A percentile compares a stretch with the other conserved stretches of the same genome.
Conservation (phyloP, 2,113 vertebrate genomes). For the Eurystomus gularis region DNA sequence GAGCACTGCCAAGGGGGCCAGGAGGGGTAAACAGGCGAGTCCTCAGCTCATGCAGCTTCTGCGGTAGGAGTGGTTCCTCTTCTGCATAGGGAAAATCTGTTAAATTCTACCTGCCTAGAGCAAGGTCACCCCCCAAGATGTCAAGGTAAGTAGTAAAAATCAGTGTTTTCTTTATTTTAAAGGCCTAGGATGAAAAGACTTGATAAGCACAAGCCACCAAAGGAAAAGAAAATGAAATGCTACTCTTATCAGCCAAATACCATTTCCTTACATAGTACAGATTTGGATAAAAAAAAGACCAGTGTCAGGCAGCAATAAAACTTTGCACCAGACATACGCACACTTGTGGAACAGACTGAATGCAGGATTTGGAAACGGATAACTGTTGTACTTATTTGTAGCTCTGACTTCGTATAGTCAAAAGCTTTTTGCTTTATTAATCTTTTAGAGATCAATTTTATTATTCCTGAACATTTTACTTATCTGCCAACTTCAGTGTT, state of each 20-base stretch:
- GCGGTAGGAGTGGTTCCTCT: not conserved
- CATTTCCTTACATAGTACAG: not conserved
- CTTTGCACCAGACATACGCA: not conserved
- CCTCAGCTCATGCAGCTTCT: not conserved
- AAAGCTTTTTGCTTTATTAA: not conserved
- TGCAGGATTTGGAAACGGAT: not conserved
- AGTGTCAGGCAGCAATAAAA: not conserved
- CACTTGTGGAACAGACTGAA: not conserved
- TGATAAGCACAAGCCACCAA: not conserved
- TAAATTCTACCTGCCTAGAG: not conserved
- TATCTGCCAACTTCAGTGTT: not conserved
- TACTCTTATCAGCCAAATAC: not conserved
- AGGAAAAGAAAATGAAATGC: not conserved
- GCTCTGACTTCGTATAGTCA: not conserved
- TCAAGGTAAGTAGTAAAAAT: not conserved
- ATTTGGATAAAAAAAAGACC: no score
- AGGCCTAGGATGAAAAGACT: not conserved
- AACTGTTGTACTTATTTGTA: not conserved
- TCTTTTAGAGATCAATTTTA: not conserved
- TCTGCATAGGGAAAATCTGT: not conserved
- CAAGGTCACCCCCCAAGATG: not conserved
- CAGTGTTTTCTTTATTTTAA: not conserved
- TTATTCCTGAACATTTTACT: not conserved
- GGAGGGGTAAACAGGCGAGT: slow-evolving; percentile 52
- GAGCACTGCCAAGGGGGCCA: slow-evolving; percentile 1